phyloP scores from a whole-genome alignment of 2,113 vertebrate species.

The Chascanopsetta lugubris region DNA sequence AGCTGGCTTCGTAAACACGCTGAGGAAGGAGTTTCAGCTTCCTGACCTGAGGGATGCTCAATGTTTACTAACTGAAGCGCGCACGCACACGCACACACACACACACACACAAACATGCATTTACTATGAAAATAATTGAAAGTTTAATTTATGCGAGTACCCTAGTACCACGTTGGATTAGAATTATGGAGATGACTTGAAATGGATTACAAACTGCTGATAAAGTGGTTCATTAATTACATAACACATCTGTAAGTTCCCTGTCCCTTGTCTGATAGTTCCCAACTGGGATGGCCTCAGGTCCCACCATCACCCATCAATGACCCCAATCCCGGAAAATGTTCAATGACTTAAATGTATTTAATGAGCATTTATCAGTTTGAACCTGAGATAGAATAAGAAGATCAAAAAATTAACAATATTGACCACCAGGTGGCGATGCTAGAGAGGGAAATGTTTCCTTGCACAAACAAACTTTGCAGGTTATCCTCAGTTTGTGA shows the following conservation, averaged over 20 bases:
- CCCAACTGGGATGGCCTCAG: too few species aligned
- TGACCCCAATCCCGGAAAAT: too few species aligned
- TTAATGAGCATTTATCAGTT: too few species aligned
- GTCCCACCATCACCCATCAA: too few species aligned
- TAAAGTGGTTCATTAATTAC: not conserved
- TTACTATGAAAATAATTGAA: not conserved
- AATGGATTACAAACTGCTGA: not conserved
- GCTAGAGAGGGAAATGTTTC: too few species aligned
- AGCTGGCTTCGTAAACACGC: conserved; percentile 64
- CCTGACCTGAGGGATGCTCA: conserved; percentile 38
- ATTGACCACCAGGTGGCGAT: too few species aligned
- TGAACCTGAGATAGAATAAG: too few species aligned
- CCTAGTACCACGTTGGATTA: not conserved
- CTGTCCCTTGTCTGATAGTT: not conserved
- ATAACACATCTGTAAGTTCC: not conserved
- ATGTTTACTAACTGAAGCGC: conserved; percentile 36
- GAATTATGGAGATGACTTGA: not conserved
- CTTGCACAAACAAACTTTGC: too few species aligned
- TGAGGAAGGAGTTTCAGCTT: conserved; percentile 52
- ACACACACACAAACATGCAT: conserved; percentile 29
- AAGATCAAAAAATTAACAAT: too few species aligned
- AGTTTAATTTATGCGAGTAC: not conserved
- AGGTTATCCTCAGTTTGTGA: too few species aligned
- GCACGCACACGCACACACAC: conserved; percentile 27
- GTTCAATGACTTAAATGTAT: too few species aligned